Evolutionary conservation across 23 tunicate species (phyloP).

Genomic region (Halocynthia roretzi): DNA sequence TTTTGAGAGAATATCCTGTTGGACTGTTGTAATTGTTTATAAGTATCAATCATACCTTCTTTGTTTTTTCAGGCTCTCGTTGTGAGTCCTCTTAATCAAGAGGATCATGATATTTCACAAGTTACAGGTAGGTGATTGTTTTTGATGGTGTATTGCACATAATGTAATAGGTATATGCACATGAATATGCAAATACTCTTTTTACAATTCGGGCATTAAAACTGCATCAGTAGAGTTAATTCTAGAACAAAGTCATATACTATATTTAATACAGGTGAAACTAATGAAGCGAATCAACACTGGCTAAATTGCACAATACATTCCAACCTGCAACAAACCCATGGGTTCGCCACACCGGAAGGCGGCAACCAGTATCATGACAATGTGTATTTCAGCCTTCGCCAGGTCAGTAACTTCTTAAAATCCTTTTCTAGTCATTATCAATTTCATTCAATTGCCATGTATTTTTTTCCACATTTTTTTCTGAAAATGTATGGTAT

Average conservation of each 20-base stretch:
- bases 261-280: not conserved
- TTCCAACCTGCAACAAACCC: constrained; percentile 5
- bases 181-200: not conserved
- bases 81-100: not conserved
- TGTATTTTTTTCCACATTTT: too few species aligned
- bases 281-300: not conserved
- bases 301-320: constrained; percentile 6
- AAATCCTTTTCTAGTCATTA: not conserved
- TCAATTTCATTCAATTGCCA: too few species aligned
- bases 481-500: too few species aligned
- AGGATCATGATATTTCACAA: not conserved
- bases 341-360: constrained; percentile 6
- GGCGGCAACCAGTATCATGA: constrained; percentile 9
- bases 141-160: not conserved
- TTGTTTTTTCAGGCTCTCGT: not conserved
- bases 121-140: not conserved
- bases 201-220: too few species aligned
- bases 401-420: not conserved
- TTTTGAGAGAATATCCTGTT: too few species aligned
- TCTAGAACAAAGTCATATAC: too few species aligned
- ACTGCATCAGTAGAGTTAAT: too few species aligned
- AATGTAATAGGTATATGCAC: not conserved
- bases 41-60: not conserved
- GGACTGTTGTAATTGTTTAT: too few species aligned
- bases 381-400: constrained; percentile 4